These are phyloP conservation scores for Erebia palarica DNA, from an alignment of 2,888 invertebrate species.

Conservation along the genomic window DNA sequence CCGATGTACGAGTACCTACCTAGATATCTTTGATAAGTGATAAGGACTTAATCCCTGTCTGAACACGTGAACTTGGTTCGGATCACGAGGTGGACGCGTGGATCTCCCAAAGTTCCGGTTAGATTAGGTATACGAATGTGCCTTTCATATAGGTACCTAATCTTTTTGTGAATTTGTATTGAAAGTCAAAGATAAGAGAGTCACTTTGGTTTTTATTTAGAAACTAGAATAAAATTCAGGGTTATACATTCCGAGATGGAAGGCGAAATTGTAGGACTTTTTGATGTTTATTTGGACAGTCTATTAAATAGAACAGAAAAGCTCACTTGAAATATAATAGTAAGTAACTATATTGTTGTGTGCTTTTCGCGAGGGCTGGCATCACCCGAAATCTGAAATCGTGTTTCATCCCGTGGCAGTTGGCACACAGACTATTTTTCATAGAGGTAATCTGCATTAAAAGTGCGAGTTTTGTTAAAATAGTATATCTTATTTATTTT, in stretches of 20 bases:
- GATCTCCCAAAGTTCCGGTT: conserved; percentile 8
- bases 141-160: neutral
- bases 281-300: too few species aligned
- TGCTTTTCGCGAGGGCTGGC: too few species aligned
- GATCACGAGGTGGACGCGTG: conserved; percentile 28
- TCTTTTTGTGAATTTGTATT: conserved; percentile 9
- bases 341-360: too few species aligned
- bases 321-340: too few species aligned
- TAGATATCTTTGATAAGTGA: conserved; percentile 38
- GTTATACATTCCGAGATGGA: neutral
- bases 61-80: conserved; percentile 28
- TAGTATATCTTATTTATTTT: too few species aligned
- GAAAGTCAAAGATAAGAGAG: conserved; percentile 13
- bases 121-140: conserved; percentile 9
- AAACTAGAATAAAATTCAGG: neutral
- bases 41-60: conserved; percentile 33
- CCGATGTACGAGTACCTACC: conserved; percentile 23
- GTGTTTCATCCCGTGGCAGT: too few species aligned
- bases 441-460: too few species aligned
- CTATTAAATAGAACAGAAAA: too few species aligned
- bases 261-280: neutral
- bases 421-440: too few species aligned
- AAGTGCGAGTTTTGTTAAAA: too few species aligned
- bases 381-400: too few species aligned
- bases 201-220: too few species aligned